Base-by-base conservation (phyloP, 2,797 vertebrate species). In the Typhlichthys subterraneus region DNA sequence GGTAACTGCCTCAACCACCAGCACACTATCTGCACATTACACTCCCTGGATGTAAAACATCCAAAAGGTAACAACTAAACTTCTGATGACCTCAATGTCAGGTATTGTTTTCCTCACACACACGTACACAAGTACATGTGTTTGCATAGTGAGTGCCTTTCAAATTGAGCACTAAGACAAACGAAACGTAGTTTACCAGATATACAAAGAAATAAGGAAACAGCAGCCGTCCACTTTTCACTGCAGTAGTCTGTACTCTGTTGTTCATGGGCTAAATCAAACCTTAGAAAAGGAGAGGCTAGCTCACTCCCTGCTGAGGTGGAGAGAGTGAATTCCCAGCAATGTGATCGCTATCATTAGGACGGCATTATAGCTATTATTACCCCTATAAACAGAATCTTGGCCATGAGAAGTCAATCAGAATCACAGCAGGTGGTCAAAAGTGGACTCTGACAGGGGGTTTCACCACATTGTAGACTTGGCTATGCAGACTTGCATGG, bases 291-390 rank as follows among this genome's bases (percentile, higher is more conserved):
- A 17, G 46, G 2, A 46, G 12, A 15, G 80, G 77, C 71, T 57
- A 38, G 65, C 67, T 63, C 75, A 12, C 74, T 69, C 70, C 81
- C 85, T 4, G 75, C 86, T 83, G 87, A 65, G 81, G 75, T 61
- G 67, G 56, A 73, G 47, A 12, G 64, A 76, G 73, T 61, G 75
- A 84, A 74, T 86, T 82, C 70, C 76, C 72, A 58, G 71, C 77
- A 79, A 86, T 85, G 72, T 65, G 76, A 89, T 83, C 81, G 68
- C 84, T 84, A 73, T 88, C 90, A 91, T 92, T 89, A 89, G 69
- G 71, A 63, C 14, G 29, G 64, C 67, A 80, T 61, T 77, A 80
- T 80, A 76, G 80, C 85, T 85, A 83, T 88, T 87, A 87, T 88
- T 83, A 82, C 83, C 73, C 77, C 78, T 80, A 85, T 87, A 86